Base-by-base conservation (phyloP, 2,888 invertebrate genomes). In the Sesamia inferens region DNA sequence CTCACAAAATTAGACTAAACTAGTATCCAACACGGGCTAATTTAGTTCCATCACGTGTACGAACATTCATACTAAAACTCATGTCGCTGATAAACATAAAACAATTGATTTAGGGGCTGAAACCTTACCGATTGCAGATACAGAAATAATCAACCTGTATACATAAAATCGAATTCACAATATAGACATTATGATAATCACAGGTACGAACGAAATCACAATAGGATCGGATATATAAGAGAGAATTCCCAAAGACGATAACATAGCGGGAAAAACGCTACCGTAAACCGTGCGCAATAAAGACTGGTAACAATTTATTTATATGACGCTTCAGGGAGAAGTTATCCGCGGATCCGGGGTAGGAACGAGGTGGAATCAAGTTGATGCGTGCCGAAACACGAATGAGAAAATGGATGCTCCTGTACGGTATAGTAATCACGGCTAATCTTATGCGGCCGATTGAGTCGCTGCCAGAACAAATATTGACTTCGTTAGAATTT, bases 231-330 rank as follows among this genome's bases (percentile, higher is more conserved):
- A 92, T 91, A 92, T 90, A 91, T 90, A 92, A 88, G 90, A 90
- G 91, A 88, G 92, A 92, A 94, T 92, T 93, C 94, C 92, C 92
- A 90, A 90, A 92, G 92, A 92, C 91, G 90, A 93, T 94, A 94
- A 94, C 93, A 92, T 88, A 90, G 89, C 89, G 90, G 91, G 93
- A 94, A 94, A 94, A 95, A 94, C 91, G 92, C 89, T 92, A 89
- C 92, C 91, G 93, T 93, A 93, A 94, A 94, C 93, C 92, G 90
- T 91, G 90, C 84, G 95, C 93, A 94, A 95, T 95, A 95, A 96
- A 95, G 95, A 93, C 94, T 92, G 93, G 91, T 95, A 93, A 96
- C 96, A 96, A 96, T 96, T 96, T 96, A 96, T 96, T 96, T 96
- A 95, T 96, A 96, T 95, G 95, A 95, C 93, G 93, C 95, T 93